Percentiles rank a stretch among this genome's conserved stretches.
These are phyloP conservation scores for Myotis lucifugus DNA, from an alignment of 2,113 vertebrate genomes.

Conservation along the genomic window DNA sequence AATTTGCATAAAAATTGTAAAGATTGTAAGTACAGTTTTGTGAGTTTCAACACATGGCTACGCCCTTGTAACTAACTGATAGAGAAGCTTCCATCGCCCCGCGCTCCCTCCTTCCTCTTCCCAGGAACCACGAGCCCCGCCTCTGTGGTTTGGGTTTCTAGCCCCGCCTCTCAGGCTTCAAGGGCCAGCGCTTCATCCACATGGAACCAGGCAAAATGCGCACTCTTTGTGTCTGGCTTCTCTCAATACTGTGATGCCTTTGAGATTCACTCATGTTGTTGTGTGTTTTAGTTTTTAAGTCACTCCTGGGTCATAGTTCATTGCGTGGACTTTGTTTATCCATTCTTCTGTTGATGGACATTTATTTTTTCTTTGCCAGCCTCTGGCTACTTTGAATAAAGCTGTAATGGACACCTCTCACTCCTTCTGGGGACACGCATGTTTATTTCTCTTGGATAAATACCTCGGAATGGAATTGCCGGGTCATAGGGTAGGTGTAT, in stretches of 20 bases:
- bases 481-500: background rate
- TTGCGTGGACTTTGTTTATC: background rate
- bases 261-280: background rate
- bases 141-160: too few species aligned
- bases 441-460: background rate
- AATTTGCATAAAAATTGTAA: background rate
- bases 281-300: background rate
- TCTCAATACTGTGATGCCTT: background rate
- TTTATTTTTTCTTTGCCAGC: background rate
- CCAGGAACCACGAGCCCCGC: background rate
- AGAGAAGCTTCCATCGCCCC: rapidly evolving
- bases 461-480: background rate
- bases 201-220: background rate
- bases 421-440: background rate
- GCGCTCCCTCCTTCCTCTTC: too few species aligned
- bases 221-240: background rate
- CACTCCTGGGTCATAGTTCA: background rate
- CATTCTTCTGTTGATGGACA: background rate
- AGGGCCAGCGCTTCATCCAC: background rate
- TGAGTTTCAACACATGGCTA: background rate
- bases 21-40: background rate
- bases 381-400: background rate
- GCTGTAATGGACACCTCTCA: background rate
- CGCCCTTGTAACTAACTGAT: background rate
- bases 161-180: background rate